These are phyloP conservation scores for Nematolebias whitei DNA, from an alignment of 2,113 vertebrate genomes.

Conservation along the genomic window DNA sequence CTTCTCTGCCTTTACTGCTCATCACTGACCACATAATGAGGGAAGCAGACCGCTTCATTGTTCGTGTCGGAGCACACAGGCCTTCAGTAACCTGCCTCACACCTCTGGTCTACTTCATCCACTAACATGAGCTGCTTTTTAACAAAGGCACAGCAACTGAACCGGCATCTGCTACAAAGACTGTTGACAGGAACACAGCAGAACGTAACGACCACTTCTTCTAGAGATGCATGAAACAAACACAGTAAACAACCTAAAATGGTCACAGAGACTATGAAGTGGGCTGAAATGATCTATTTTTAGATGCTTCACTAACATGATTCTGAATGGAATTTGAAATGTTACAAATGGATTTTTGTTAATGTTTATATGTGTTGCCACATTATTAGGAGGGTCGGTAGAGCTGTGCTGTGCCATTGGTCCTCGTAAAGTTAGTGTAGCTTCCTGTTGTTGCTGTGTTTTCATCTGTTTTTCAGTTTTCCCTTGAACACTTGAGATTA, in stretches of 20 bases:
- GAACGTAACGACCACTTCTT: not conserved
- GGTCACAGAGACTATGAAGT: too few species aligned
- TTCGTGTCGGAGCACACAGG: not conserved
- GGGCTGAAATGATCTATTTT: too few species aligned
- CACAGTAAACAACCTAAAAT: not conserved
- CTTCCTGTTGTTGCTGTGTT: too few species aligned
- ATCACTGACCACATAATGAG: slow-evolving; percentile 11
- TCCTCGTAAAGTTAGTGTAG: too few species aligned
- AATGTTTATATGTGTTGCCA: too few species aligned
- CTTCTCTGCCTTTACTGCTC: slow-evolving; percentile 16
- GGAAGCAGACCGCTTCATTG: slow-evolving; percentile 10
- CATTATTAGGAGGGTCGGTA: too few species aligned
- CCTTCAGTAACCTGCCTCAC: slow-evolving; percentile 18
- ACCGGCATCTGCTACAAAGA: not conserved
- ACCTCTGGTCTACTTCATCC: not conserved
- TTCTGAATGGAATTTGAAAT: too few species aligned
- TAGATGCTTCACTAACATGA: too few species aligned
- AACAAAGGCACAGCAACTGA: not conserved
- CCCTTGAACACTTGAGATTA: too few species aligned
- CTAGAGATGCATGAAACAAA: not conserved
- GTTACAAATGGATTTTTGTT: too few species aligned
- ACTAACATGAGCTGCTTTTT: not conserved
- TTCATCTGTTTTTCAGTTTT: too few species aligned
- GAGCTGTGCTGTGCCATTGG: too few species aligned
- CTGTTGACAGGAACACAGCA: not conserved